Conservation (phyloP, 2,113 vertebrate genomes). For the Cebus imitator region DNA sequence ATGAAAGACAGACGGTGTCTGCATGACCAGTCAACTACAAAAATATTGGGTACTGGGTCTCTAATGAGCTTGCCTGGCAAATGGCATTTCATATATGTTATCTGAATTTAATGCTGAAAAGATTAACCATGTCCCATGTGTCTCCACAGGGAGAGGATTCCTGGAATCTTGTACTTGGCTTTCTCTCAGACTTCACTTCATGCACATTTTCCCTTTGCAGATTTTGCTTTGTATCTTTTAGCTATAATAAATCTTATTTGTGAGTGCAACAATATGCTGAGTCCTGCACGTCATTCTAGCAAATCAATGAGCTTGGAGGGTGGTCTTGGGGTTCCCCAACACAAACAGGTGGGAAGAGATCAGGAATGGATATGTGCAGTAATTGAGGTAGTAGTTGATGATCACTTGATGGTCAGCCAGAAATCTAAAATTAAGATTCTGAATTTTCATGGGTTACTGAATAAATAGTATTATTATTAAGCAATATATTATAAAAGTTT, state of each 20-base stretch:
- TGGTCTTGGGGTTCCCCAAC: background rate
- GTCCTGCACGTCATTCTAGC: background rate
- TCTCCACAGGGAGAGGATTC: background rate
- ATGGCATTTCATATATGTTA: background rate
- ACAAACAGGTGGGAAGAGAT: background rate
- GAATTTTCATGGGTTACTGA: background rate
- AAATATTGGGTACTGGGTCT: background rate
- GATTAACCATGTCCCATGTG: fast-evolving
- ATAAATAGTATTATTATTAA: background rate
- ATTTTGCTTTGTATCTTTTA: background rate
- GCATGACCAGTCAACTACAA: background rate
- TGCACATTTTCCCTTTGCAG: background rate
- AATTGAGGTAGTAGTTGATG: background rate
- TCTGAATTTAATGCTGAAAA: background rate
- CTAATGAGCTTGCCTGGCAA: background rate
- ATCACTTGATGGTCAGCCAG: background rate
- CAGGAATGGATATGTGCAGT: background rate
- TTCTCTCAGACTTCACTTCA: background rate
- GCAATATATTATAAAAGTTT: background rate
- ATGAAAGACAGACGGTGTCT: background rate
- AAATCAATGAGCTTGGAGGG: background rate
- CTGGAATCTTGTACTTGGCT: background rate
- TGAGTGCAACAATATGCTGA: background rate
- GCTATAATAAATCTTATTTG: background rate
- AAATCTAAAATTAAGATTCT: background rate